Evolutionary conservation across 2,113 vertebrate genomes (phyloP).

Genomic region (Pseudois nayaur): DNA sequence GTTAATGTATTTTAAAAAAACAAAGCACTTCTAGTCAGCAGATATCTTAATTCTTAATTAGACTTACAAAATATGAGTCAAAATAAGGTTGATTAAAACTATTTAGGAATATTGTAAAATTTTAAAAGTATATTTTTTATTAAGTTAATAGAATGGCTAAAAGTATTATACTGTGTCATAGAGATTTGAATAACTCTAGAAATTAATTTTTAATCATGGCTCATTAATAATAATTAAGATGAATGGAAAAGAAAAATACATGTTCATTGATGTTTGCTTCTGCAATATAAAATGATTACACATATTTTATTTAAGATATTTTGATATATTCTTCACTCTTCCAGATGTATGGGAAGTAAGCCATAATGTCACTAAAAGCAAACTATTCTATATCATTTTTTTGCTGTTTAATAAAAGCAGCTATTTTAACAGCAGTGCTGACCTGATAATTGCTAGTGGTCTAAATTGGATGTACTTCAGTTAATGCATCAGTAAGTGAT

Average conservation of each 20-base stretch:
- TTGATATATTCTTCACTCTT: not conserved
- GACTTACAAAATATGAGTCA: not conserved
- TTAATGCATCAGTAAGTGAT: slow-evolving; percentile 69
- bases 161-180: not conserved
- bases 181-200: slow-evolving; percentile 31
- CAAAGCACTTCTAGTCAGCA: not conserved
- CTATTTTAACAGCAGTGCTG: slow-evolving; percentile 56
- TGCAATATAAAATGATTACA: slow-evolving; percentile 29
- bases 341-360: not conserved
- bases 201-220: slow-evolving; percentile 48
- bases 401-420: slow-evolving; percentile 56
- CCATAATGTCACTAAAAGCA: slow-evolving; percentile 50
- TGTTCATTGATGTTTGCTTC: not conserved
- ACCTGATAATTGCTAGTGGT: slow-evolving; percentile 61
- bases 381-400: slow-evolving; percentile 41
- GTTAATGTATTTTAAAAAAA: not conserved
- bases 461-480: slow-evolving; percentile 65
- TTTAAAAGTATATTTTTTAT: not conserved
- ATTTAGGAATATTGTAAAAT: not conserved
- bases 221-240: slow-evolving; percentile 51
- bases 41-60: slow-evolving; percentile 29
- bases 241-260: slow-evolving; percentile 1
- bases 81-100: not conserved
- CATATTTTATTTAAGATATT: not conserved
- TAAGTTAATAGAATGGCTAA: not conserved